phyloP scores from a whole-genome alignment of 2,888 invertebrate genomes.

The Tinea pellionella region DNA sequence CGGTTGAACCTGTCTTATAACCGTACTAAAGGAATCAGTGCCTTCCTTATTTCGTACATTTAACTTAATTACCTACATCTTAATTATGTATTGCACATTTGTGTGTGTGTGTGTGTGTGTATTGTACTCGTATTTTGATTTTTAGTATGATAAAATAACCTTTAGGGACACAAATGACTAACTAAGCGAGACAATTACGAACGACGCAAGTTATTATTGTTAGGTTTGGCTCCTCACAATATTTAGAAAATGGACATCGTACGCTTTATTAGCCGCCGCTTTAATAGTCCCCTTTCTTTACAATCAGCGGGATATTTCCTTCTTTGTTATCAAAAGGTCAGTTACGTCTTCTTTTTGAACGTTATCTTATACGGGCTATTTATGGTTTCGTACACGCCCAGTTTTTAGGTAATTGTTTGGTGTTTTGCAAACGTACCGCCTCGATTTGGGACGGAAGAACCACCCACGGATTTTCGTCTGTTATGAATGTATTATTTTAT shows the following conservation, averaged over 20 bases:
- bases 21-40: too few relatives aligned
- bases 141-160: too few relatives aligned
- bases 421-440: conserved; percentile 61
- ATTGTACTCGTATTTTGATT: too few relatives aligned
- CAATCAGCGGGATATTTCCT: conserved; percentile 52
- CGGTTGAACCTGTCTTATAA: too few relatives aligned
- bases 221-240: conserved; percentile 3
- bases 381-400: conserved; percentile 1
- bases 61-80: too few relatives aligned
- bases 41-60: too few relatives aligned
- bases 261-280: background rate
- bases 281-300: conserved; percentile 28
- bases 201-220: background rate
- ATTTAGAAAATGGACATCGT: background rate
- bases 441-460: conserved; percentile 17
- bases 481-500: background rate
- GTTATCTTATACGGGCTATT: background rate
- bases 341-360: conserved; percentile 35
- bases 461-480: conserved; percentile 1
- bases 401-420: conserved; percentile 16
- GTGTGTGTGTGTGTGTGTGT: too few relatives aligned
- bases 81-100: too few relatives aligned
- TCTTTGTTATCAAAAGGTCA: conserved; percentile 53
- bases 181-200: background rate
- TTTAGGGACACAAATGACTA: too few relatives aligned